Conservation (phyloP, 2,888 invertebrate species). For the Tachina fera region DNA sequence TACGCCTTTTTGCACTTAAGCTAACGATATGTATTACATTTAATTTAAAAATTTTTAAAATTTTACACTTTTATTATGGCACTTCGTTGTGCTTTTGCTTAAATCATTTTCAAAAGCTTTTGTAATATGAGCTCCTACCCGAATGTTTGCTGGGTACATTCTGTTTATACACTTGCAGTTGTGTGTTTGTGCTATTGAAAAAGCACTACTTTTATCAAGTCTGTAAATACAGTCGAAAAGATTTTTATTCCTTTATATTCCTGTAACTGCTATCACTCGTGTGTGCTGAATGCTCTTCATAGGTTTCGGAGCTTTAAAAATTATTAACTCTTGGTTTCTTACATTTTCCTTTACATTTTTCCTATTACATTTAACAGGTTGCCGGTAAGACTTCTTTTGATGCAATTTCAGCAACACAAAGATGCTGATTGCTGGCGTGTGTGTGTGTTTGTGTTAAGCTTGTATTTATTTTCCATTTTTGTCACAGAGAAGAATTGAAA, state of each 20-base stretch:
- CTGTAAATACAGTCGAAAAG: constrained; percentile 63
- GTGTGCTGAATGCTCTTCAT: constrained; percentile 42
- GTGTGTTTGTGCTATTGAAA: not conserved
- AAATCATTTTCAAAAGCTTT: no score
- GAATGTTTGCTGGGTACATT: no score
- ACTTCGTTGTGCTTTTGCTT: no score
- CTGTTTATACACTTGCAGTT: not conserved
- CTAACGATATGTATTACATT: no score
- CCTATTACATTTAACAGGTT: constrained; percentile 35
- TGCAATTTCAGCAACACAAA: constrained; percentile 42
- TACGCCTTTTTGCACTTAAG: no score
- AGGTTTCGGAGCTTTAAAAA: constrained; percentile 55
- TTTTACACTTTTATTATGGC: no score
- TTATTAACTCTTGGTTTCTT: constrained; percentile 53
- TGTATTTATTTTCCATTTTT: not conserved
- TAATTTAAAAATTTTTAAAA: no score
- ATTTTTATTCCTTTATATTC: constrained; percentile 42
- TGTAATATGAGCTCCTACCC: no score
- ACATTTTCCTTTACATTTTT: not conserved
- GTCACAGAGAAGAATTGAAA: not conserved
- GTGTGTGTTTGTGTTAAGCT: not conserved
- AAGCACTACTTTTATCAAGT: constrained; percentile 48
- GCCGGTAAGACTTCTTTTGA: constrained; percentile 38
- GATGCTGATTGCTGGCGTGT: constrained; percentile 12
- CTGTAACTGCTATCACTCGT: constrained; percentile 1